phyloP scores from a whole-genome alignment of 1,140 invertebrate species.

The Pinna nobilis region DNA sequence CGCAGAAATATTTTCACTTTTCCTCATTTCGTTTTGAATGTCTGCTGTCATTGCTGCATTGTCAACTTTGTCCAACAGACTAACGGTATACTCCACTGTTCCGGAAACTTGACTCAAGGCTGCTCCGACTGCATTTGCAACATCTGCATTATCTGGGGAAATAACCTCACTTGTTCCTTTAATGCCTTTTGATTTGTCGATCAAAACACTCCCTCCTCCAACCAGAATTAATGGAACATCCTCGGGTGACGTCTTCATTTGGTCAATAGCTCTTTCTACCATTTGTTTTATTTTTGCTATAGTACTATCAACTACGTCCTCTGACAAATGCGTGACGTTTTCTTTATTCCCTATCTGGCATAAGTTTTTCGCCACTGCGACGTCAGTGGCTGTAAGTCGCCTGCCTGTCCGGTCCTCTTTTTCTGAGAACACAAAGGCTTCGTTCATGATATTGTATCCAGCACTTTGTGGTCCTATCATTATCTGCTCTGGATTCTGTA shows the following conservation, averaged over 20 bases:
- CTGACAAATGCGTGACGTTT: slow-evolving; percentile 48
- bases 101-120: slow-evolving; percentile 66
- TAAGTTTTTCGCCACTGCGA: slow-evolving; percentile 64
- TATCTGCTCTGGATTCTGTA: slow-evolving; percentile 15
- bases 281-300: slow-evolving; percentile 55
- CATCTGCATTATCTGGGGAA: slow-evolving; percentile 56
- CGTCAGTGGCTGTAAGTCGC: slow-evolving; percentile 64
- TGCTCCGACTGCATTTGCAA: slow-evolving; percentile 71
- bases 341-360: slow-evolving; percentile 44
- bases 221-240: slow-evolving; percentile 65
- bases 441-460: slow-evolving; percentile 59
- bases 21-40: slow-evolving; percentile 36
- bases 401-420: slow-evolving; percentile 4
- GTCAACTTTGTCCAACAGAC: slow-evolving; percentile 44
- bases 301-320: slow-evolving; percentile 32
- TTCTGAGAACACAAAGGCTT: slow-evolving; percentile 51
- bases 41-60: too few relatives aligned
- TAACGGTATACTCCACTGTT: slow-evolving; percentile 54
- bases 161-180: slow-evolving; percentile 48
- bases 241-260: slow-evolving; percentile 52
- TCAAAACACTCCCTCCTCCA: slow-evolving; percentile 63
- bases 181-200: slow-evolving; percentile 40
- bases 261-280: slow-evolving; percentile 60
- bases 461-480: slow-evolving; percentile 66
- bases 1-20: background rate